phyloP scores from a whole-genome alignment of 2,113 vertebrate genomes.

The Eretmochelys imbricata region DNA sequence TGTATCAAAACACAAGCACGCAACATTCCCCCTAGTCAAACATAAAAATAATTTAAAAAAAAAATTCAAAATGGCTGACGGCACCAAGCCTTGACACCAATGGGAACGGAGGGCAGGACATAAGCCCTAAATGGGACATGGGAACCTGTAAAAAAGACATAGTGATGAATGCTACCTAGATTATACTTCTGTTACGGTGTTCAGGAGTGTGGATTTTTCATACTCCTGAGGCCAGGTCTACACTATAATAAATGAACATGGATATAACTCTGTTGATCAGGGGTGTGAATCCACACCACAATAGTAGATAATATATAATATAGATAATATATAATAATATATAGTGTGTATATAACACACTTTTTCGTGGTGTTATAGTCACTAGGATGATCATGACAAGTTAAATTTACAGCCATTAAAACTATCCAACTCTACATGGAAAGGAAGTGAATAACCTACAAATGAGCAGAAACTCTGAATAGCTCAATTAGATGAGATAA shows the following conservation, averaged over 20 bases:
- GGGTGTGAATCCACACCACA: not conserved
- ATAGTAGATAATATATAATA: not conserved
- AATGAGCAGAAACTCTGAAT: conserved; percentile 8
- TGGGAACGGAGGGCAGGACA: too few species aligned
- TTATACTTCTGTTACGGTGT: not conserved
- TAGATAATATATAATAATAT: too few species aligned
- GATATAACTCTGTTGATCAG: not conserved
- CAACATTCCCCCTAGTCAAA: too few species aligned
- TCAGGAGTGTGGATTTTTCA: not conserved
- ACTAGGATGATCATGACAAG: not conserved
- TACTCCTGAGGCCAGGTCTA: not conserved
- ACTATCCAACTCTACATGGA: not conserved
- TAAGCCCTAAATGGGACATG: too few species aligned
- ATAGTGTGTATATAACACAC: too few species aligned
- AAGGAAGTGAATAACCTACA: not conserved
- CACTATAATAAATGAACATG: not conserved
- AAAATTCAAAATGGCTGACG: too few species aligned
- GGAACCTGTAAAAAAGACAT: too few species aligned
- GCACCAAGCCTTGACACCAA: too few species aligned
- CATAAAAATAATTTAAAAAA: too few species aligned
- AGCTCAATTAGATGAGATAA: conserved; percentile 5
- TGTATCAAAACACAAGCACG: too few species aligned
- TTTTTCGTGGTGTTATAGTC: not conserved
- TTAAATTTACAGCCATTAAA: not conserved
- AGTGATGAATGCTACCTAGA: too few species aligned